Evolutionary conservation across 1,140 invertebrate species (phyloP).

Genomic region (Pseudomyrmex gracilis): DNA sequence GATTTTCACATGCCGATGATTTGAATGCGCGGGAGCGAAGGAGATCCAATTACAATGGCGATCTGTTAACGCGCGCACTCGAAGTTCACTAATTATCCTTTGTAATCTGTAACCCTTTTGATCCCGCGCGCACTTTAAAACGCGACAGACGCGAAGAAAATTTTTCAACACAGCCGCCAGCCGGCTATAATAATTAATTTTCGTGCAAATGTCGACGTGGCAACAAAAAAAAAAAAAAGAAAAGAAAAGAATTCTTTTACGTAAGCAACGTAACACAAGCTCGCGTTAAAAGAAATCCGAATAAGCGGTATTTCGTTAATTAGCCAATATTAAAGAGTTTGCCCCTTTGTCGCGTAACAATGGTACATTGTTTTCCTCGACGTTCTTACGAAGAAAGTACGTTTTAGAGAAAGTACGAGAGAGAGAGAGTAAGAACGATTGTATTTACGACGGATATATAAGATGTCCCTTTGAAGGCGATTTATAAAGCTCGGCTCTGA

Average conservation of each 20-base stretch:
- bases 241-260: conserved; percentile 14
- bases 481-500: conserved; percentile 26
- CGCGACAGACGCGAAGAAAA: conserved; percentile 44
- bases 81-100: conserved; percentile 55
- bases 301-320: conserved; percentile 52
- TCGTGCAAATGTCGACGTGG: conserved; percentile 28
- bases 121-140: conserved; percentile 29
- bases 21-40: background rate
- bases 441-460: conserved; percentile 19
- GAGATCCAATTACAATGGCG: conserved; percentile 58
- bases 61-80: conserved; percentile 49
- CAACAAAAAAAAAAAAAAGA: conserved; percentile 30
- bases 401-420: conserved; percentile 18
- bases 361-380: conserved; percentile 28
- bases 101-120: conserved; percentile 49
- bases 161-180: conserved; percentile 45
- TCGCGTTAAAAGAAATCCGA: conserved; percentile 5
- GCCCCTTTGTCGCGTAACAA: conserved; percentile 9
- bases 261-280: conserved; percentile 40
- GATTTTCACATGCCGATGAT: conserved; percentile 12
- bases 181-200: conserved; percentile 62
- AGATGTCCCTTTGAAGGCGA: conserved; percentile 17
- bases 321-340: conserved; percentile 33
- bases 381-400: background rate
- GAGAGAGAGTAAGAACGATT: conserved; percentile 31